These are phyloP conservation scores for Emesis russula DNA, from an alignment of 2,888 invertebrate species.

Conservation along the genomic window DNA sequence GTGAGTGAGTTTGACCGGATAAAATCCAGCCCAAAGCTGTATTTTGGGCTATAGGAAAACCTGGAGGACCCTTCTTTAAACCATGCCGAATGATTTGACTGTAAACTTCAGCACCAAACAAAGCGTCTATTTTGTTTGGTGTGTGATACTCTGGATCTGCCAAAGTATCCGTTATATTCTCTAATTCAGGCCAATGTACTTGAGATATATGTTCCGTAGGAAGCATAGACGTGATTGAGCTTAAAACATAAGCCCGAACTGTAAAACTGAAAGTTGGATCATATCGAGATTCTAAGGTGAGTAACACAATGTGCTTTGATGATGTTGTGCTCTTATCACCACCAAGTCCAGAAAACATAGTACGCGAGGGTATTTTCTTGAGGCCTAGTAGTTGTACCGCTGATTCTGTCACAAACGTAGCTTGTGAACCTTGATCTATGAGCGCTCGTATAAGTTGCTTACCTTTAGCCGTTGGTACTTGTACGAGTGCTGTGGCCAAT, in stretches of 20 bases:
- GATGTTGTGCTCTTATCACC: background rate
- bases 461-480: background rate
- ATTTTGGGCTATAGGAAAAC: no score
- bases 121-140: background rate
- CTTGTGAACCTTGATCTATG: conserved; percentile 14
- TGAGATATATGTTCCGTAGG: background rate
- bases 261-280: background rate
- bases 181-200: background rate
- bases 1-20: no score
- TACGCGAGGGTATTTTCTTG: background rate
- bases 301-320: background rate
- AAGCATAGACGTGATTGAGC: background rate
- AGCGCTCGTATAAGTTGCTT: background rate
- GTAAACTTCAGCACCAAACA: no score
- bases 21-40: no score
- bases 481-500: background rate
- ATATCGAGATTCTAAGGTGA: background rate
- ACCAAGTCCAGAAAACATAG: background rate
- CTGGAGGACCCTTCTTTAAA: no score
- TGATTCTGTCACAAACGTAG: conserved; percentile 12
- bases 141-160: background rate
- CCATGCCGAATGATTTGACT: no score
- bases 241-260: background rate
- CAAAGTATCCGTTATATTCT: background rate
- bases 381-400: background rate